These are phyloP conservation scores for Bursaphelenchus okinawaensis DNA, from an alignment of 2,888 invertebrate species.

Conservation along the genomic window DNA sequence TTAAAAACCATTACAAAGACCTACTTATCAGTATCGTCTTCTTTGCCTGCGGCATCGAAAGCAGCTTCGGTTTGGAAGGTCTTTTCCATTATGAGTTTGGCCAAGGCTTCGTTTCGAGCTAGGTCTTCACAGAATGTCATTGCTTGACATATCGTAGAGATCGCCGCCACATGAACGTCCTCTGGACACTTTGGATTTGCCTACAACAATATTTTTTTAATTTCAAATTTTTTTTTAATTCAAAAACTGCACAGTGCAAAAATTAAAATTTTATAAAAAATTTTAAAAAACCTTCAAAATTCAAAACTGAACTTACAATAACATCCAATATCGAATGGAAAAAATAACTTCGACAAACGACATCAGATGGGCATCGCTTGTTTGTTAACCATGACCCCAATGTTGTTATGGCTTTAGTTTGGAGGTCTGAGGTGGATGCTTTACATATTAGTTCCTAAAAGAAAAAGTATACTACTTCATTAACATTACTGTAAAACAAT, in stretches of 20 bases:
- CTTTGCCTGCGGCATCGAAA: slow-evolving; percentile 82
- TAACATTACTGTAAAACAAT: too few relatives aligned
- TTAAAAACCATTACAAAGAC: too few relatives aligned
- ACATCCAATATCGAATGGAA: slow-evolving; percentile 59
- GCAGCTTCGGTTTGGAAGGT: slow-evolving; percentile 69
- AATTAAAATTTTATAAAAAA: too few relatives aligned
- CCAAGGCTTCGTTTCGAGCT: slow-evolving; percentile 68
- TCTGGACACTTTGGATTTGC: slow-evolving; percentile 13
- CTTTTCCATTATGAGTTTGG: slow-evolving; percentile 74
- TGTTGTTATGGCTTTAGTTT: slow-evolving; percentile 12
- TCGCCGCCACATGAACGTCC: slow-evolving; percentile 5
- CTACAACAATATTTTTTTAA: slow-evolving; percentile 72
- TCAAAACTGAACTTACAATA: slow-evolving; percentile 60
- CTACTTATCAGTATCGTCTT: slow-evolving; percentile 83
- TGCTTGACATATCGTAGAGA: not conserved
- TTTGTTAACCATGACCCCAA: slow-evolving; percentile 86
- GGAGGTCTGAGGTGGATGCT: slow-evolving; percentile 1
- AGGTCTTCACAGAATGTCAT: slow-evolving; percentile 54
- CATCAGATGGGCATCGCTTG: slow-evolving; percentile 72
- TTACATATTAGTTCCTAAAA: slow-evolving; percentile 22
- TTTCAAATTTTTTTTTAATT: too few relatives aligned
- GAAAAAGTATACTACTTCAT: too few relatives aligned
- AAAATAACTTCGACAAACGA: slow-evolving; percentile 64
- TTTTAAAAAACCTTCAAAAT: not conserved
- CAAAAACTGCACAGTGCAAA: too few relatives aligned